A percentile compares a stretch with the other conserved stretches of the same genome.
These are phyloP conservation scores for Papilio aristodemus DNA, from an alignment of 1,140 invertebrate species.

Conservation along the genomic window DNA sequence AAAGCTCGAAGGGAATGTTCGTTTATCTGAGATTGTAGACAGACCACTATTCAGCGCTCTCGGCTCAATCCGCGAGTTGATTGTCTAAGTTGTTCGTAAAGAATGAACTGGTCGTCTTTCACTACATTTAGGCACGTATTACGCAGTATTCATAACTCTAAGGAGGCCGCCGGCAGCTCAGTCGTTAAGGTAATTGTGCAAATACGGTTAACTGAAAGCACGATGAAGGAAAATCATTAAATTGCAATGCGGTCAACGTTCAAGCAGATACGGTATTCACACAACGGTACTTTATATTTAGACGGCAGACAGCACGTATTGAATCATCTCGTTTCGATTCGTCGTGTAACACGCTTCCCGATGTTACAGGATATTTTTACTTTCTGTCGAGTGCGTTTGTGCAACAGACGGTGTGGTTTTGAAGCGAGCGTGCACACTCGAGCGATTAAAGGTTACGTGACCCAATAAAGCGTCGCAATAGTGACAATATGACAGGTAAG, in stretches of 20 bases:
- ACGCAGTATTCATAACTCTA: slow-evolving; percentile 13
- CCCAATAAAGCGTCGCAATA: slow-evolving; percentile 28
- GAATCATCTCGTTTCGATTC: slow-evolving; percentile 67
- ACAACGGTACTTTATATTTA: slow-evolving; percentile 76
- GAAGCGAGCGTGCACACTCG: slow-evolving; percentile 5
- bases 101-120: neutral
- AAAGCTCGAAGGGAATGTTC: slow-evolving; percentile 11
- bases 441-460: slow-evolving; percentile 27
- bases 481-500: slow-evolving; percentile 36
- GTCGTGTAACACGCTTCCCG: slow-evolving; percentile 57
- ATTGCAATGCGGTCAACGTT: slow-evolving; percentile 66
- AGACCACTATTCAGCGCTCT: neutral
- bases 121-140: neutral
- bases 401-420: slow-evolving; percentile 19
- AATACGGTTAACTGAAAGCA: slow-evolving; percentile 52
- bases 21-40: slow-evolving; percentile 12
- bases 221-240: slow-evolving; percentile 59
- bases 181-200: slow-evolving; percentile 48
- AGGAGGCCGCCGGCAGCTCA: slow-evolving; percentile 15
- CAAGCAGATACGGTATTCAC: slow-evolving; percentile 62
- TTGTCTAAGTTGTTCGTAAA: neutral
- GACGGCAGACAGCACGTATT: slow-evolving; percentile 64
- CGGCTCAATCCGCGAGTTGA: neutral
- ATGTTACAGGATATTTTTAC: slow-evolving; percentile 49
- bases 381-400: slow-evolving; percentile 29